Evolutionary conservation across 2,797 vertebrate genomes (phyloP), one percentile per base, ranked within the genome.

Genomic region (Botia kubotai): DNA sequence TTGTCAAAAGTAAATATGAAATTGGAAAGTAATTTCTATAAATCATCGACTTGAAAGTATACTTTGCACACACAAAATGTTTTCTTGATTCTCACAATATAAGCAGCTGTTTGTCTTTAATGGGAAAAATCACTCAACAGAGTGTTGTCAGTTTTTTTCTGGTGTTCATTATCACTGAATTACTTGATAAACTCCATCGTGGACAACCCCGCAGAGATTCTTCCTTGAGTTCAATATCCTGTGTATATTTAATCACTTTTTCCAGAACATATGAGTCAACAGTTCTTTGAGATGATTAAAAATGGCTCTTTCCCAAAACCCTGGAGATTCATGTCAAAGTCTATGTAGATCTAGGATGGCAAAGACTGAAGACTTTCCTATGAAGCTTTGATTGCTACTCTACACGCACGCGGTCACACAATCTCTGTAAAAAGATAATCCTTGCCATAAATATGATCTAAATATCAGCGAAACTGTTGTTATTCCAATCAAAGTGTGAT

Each of bases 171-270:
- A 78, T 21, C 13, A 1, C 67, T 62, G 8, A 71, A 52, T 79
- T 63, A 79, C 70, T 63, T 79, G 76, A 62, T 71, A 62, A 23
- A 65, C 48, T 53, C 43, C 69, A 11, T 65, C 2, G 3, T 43
- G 21, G 17, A 72, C 43, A 66, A 55, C 16, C 36, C 33, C 72
- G 11, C 48, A 52, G 57, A 72, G 39, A 58, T 77, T 58, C 52
- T 48, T 46, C 16, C 52, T n/a, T 33, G 13, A 29, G 58, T 72
- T 63, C 46, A 72, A n/a, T 63, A 79, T 39, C 8, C 26, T 62
- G 19, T 72, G 48, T 79, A 52, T 8, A 2, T 79, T 79, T 72
- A 72, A 79, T 72, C 26, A 70, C 13, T 70, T 66, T 65, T 3
- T 46, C 19, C 29, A 55, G 33, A 66, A 65, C 29, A 5, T 23